phyloP scores from a whole-genome alignment of 2,113 vertebrate species.

The Rhizomys pruinosus region DNA sequence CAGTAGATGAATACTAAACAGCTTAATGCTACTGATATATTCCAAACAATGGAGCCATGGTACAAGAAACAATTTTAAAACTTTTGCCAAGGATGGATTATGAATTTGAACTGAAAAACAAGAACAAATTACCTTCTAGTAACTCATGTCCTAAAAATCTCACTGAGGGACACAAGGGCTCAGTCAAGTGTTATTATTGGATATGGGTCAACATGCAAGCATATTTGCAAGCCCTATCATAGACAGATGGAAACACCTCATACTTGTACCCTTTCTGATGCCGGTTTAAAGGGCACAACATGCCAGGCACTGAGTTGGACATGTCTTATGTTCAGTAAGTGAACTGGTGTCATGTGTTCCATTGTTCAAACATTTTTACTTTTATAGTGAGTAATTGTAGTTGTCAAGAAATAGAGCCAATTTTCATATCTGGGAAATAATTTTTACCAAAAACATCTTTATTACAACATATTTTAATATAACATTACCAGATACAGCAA shows the following conservation, averaged over 20 bases:
- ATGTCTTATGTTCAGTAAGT: neutral
- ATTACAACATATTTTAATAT: constrained; percentile 53
- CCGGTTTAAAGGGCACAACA: neutral
- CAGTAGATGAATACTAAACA: constrained; percentile 22
- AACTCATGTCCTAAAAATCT: neutral
- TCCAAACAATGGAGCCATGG: neutral
- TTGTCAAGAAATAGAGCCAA: neutral
- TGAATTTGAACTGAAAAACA: constrained; percentile 35
- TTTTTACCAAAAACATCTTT: constrained; percentile 48
- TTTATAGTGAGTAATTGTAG: neutral
- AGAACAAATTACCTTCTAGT: constrained; percentile 46
- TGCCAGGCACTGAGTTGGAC: neutral
- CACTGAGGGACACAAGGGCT: neutral
- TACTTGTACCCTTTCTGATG: neutral
- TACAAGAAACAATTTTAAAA: constrained; percentile 43
- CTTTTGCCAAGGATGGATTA: neutral
- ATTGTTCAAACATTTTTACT: neutral
- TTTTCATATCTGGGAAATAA: constrained; percentile 49
- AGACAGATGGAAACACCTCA: neutral
- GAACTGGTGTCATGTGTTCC: neutral
- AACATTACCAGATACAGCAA: constrained; percentile 21
- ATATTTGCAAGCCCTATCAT: constrained; percentile 16
- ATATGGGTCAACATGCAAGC: neutral
- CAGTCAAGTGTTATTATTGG: neutral
- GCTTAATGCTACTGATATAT: neutral